These are phyloP conservation scores for Lagopus leucura DNA, from an alignment of 2,113 vertebrate species.

Conservation along the genomic window DNA sequence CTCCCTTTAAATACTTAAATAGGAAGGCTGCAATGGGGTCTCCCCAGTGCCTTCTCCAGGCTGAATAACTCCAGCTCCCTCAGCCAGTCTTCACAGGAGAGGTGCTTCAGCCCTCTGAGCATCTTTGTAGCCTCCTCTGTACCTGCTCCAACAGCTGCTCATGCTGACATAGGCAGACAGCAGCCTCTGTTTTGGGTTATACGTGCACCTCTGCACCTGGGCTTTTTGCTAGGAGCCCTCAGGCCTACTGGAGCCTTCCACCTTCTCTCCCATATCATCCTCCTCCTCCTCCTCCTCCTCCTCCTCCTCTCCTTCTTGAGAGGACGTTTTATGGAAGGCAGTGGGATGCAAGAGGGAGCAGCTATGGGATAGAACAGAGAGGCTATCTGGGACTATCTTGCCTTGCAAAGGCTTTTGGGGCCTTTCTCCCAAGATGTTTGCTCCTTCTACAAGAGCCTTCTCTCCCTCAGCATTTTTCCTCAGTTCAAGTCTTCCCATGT, in stretches of 20 bases:
- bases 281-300: background rate
- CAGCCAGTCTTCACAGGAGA: too few relatives aligned
- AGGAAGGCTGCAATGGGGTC: too few relatives aligned
- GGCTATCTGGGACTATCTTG: background rate
- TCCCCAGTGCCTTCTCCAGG: too few relatives aligned
- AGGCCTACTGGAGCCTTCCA: background rate
- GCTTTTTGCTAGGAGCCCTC: background rate
- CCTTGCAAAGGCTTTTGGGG: background rate
- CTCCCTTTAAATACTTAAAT: too few relatives aligned
- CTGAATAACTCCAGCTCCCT: too few relatives aligned
- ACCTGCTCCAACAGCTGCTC: too few relatives aligned
- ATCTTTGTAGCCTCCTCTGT: too few relatives aligned
- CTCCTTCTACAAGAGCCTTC: background rate
- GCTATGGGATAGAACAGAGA: background rate
- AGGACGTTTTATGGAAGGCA: background rate
- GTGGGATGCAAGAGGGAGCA: background rate
- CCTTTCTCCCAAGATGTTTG: fast-evolving
- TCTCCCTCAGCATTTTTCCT: background rate
- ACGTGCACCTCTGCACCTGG: fast-evolving
- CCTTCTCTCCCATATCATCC: background rate
- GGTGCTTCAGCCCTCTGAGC: too few relatives aligned
- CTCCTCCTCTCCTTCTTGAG: background rate
- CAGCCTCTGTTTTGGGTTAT: background rate
- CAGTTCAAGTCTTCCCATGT: background rate
- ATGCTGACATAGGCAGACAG: background rate